These are phyloP conservation scores for Ptyas mucosa DNA, from an alignment of 2,113 vertebrate genomes.

Conservation along the genomic window DNA sequence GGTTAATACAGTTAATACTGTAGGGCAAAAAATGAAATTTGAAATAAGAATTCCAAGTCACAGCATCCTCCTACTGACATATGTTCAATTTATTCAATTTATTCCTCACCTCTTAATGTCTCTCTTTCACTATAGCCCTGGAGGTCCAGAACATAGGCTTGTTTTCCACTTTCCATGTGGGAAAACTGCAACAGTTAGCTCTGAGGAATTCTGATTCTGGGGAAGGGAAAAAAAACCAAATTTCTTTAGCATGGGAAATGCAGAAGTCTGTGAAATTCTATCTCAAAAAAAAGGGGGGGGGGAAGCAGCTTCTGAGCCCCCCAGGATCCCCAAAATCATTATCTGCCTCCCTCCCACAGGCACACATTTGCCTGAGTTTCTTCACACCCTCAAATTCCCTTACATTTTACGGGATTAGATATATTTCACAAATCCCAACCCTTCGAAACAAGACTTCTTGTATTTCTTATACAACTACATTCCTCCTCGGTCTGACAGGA, in stretches of 20 bases:
- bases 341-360: not conserved
- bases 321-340: not conserved
- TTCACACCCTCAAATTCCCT: not conserved
- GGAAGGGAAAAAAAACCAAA: not conserved
- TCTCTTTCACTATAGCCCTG: not conserved
- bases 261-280: not conserved
- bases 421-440: not conserved
- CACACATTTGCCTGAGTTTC: not conserved
- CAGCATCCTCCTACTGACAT: not conserved
- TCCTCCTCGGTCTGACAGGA: not conserved
- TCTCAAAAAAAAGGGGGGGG: not conserved
- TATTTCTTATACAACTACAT: not conserved
- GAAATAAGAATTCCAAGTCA: not conserved
- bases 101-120: slow-evolving; percentile 6
- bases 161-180: slow-evolving; percentile 6
- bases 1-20: not conserved
- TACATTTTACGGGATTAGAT: not conserved
- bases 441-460: not conserved
- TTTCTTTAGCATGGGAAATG: not conserved
- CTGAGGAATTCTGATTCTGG: not conserved
- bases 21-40: not conserved
- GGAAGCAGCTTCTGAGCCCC: not conserved
- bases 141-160: not conserved
- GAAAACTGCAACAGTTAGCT: not conserved
- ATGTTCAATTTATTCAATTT: too few species aligned